Base-by-base conservation (phyloP, 64 coral and sea anemone species). In the Stichodactyla helianthus region DNA sequence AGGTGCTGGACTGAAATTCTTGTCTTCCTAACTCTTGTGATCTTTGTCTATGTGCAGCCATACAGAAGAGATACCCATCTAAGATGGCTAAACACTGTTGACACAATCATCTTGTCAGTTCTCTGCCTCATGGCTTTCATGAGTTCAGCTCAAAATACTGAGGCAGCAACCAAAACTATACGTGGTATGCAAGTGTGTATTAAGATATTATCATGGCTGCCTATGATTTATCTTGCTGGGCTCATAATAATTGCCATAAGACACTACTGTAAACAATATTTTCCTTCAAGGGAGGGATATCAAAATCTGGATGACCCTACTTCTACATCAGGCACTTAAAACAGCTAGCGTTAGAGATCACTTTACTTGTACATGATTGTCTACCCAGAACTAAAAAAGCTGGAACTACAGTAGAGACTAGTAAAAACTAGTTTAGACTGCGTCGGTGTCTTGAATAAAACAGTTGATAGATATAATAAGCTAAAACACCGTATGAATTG, bases 11-110 rank as follows among this genome's bases (percentile, higher is more conserved):
- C 82, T 58, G 88, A 89, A 52, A 18, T 84, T 26, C 78, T 82
- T 20, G 52, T 59, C 52, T 22, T 89, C 4, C 7, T 89, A 8
- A 71, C 22, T 53, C 59, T 84, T 53, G 59, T 62, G 14, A 59
- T 68, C 15, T 89, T 82, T 68, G 50, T 89, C 26, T 89, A 84
- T 78, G 44, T 89, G 54, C 79, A 74, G 63, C 88, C 88, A 18
- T 89, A 89, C 52, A 88, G 62, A 79, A 79, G 5, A 26, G 31
- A 59, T 22, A 35, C 53, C 27, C 53, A 82, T 27, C 78, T 79
- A 19, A 53, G 54, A 12, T 89, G 88, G 88, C 53, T 89, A 5
- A 89, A 89, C 60, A 84, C 44, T 31, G 79, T 89, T 12, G 88
- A 89, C 51, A 68, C 88, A 52, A 18, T 89, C 2, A 65, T 89